Evolutionary conservation across 2,888 invertebrate species (phyloP), one percentile per base, ranked within the genome.

Genomic region (Cosmorhoe ocellata): DNA sequence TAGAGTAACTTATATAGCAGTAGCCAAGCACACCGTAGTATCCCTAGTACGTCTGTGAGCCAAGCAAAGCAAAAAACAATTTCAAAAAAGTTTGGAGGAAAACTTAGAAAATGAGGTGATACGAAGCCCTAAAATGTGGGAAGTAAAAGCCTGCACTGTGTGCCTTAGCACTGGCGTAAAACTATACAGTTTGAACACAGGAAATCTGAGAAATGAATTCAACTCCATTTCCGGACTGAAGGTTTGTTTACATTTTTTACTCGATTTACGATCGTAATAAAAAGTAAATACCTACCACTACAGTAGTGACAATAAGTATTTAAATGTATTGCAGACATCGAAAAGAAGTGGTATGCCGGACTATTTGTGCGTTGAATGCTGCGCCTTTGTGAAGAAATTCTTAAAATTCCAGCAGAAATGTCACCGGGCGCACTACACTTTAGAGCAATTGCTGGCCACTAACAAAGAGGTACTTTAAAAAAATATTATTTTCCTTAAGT

Each of bases 381-480:
- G 62, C 39, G 75, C 78, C 1, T 74, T 75, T 50, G 66, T 87
- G 3, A 76, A 60, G 59, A 71, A 71, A 2, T 85, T 69, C 39
- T 73, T 69, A 39, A 76, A 70, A 40, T 90, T 89, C 59, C 74
- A 82, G 41, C 73, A 78, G 10, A 85, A 78, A 75, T 88, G 89
- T 61, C 84, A 87, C 33, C 71, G 79, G 48, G 79, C 88, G 3
- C 69, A 83, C 65, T 89, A 72, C 59, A 62, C 76, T 27, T 65
- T 90, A 37, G 69, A 74, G 46, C 79, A 85, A 66, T 65, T 88
- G 51, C 58, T 87, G 41, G 52, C 59, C n/a, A 76, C 50, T 41
- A 77, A 76, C 56, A 74, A 80, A 58, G 76, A 85, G 78, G 88
- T 86, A 36, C 7, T 13, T 18, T 18, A 2, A 11, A 31, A 5